Evolutionary conservation across 2,888 invertebrate species (phyloP).

Genomic region (Apocheima hispidaria): DNA sequence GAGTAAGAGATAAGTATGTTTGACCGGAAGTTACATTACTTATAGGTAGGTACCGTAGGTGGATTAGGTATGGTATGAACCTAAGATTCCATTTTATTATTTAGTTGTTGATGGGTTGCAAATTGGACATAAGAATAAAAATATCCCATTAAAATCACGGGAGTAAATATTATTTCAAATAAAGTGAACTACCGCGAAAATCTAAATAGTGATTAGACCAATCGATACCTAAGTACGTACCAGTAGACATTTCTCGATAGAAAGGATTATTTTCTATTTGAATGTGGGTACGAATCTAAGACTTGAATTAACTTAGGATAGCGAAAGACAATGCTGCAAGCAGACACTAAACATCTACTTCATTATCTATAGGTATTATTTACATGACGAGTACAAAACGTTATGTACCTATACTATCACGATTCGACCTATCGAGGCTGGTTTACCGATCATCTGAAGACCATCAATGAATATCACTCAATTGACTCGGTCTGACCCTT

Average conservation of each 20-base stretch:
- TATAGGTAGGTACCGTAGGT: too few species aligned
- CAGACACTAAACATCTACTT: conserved; percentile 48
- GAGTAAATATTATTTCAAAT: too few species aligned
- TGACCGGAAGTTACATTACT: too few species aligned
- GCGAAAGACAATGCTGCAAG: conserved; percentile 53
- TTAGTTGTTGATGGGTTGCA: too few species aligned
- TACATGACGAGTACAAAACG: conserved; percentile 65
- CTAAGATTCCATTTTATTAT: too few species aligned
- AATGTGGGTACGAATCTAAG: conserved; percentile 4
- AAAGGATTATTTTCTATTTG: background rate
- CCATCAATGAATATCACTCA: background rate
- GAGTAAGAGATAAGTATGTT: too few species aligned
- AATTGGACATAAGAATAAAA: too few species aligned
- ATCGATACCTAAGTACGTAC: too few species aligned
- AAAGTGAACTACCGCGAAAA: too few species aligned
- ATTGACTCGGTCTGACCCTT: background rate
- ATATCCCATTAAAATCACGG: too few species aligned
- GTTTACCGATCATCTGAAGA: background rate
- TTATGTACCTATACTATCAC: conserved; percentile 52
- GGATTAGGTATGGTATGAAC: too few species aligned
- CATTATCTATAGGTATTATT: conserved; percentile 46
- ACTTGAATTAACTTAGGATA: conserved; percentile 38
- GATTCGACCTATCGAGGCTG: conserved; percentile 20
- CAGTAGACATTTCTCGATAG: background rate
- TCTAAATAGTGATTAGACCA: too few species aligned